phyloP scores from a whole-genome alignment of 2,113 vertebrate genomes.

The Pomatorhinus ruficollis region DNA sequence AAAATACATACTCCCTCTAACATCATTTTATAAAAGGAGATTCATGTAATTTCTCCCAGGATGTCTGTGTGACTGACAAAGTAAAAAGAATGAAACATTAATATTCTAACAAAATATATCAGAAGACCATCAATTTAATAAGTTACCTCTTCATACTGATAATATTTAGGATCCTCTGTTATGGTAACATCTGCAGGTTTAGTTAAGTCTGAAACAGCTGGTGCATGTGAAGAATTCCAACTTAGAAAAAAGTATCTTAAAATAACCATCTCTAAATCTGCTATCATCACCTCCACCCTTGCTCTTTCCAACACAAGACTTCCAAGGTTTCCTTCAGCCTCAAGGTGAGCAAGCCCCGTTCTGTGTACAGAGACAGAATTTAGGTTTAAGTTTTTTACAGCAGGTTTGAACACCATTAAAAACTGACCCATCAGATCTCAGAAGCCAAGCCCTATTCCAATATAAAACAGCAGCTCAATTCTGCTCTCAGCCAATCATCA shows the following conservation, averaged over 20 bases:
- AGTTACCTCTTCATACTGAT: slow-evolving; percentile 81
- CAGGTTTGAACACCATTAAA: not conserved
- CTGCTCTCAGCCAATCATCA: not conserved
- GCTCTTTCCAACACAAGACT: not conserved
- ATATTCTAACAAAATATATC: not conserved
- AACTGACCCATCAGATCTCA: not conserved
- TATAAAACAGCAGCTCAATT: not conserved
- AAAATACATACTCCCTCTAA: not conserved
- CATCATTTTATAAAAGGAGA: not conserved
- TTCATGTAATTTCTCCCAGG: not conserved
- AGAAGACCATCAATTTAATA: not conserved
- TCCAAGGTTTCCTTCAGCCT: not conserved
- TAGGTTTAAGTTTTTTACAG: not conserved
- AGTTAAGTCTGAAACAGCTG: slow-evolving; percentile 71
- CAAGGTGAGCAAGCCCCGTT: not conserved
- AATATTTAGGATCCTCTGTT: slow-evolving; percentile 73
- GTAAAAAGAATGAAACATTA: not conserved
- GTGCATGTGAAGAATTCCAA: not conserved
- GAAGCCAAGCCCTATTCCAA: not conserved
- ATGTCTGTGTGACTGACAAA: not conserved
- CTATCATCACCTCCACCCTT: not conserved
- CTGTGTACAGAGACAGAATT: not conserved
- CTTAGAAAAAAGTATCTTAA: not conserved
- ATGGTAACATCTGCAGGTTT: slow-evolving; percentile 61
- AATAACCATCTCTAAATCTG: not conserved